Evolutionary conservation across 2,797 vertebrate species (phyloP).

Genomic region (Zalophus californianus): DNA sequence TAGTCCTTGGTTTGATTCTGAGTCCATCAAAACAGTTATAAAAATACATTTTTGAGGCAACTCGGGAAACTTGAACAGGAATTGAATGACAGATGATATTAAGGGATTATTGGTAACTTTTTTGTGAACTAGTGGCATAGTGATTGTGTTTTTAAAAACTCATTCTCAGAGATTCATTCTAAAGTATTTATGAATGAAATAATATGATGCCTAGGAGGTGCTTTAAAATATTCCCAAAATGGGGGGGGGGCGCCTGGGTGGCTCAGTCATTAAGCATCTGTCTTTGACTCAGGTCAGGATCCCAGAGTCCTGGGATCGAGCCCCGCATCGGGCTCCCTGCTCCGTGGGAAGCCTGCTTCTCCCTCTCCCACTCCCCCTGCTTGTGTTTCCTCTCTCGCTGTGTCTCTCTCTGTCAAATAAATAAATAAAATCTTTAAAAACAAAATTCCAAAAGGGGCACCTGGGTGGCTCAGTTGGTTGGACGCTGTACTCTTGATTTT

Average conservation of each 20-base stretch:
- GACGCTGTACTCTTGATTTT: not conserved
- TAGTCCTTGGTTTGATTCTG: constrained; percentile 42
- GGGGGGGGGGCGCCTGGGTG: not conserved
- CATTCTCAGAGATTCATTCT: constrained; percentile 17
- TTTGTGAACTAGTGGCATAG: not conserved
- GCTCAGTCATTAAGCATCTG: not conserved
- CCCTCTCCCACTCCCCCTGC: too few species aligned
- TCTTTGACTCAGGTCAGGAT: too few species aligned
- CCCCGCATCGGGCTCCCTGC: too few species aligned
- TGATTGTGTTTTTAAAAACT: not conserved
- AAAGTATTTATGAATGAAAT: not conserved
- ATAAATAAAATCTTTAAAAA: too few species aligned
- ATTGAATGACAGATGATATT: not conserved
- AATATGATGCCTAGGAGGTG: not conserved
- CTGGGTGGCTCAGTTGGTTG: not conserved
- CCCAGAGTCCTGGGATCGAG: too few species aligned
- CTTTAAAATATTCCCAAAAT: constrained; percentile 31
- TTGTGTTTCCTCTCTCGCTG: too few species aligned
- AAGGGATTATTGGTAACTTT: not conserved
- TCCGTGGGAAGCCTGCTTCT: too few species aligned
- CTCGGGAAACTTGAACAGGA: not conserved
- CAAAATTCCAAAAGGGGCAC: not conserved
- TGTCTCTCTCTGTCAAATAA: too few species aligned
- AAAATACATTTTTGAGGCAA: constrained; percentile 14
- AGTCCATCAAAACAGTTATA: not conserved